These are phyloP conservation scores for Neodiprion fabricii DNA, from an alignment of 1,140 invertebrate genomes.

Conservation along the genomic window DNA sequence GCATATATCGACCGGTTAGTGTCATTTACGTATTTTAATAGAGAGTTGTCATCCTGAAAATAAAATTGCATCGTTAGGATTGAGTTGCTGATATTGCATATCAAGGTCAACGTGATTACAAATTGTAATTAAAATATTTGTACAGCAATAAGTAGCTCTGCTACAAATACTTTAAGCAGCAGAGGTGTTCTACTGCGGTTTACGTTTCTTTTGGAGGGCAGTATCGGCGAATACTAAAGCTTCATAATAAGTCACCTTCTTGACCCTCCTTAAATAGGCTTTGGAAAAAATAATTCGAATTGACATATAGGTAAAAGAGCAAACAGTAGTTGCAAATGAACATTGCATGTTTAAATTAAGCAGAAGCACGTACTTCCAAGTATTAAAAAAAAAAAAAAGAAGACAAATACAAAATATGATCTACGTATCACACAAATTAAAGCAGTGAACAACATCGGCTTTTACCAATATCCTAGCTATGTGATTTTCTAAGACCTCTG, in stretches of 20 bases:
- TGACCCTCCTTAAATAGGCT: slow-evolving; percentile 44
- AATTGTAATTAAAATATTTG: slow-evolving; percentile 28
- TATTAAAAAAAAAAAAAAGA: not conserved
- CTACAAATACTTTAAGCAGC: slow-evolving; percentile 47
- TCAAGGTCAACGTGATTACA: not conserved
- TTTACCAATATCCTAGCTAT: slow-evolving; percentile 70
- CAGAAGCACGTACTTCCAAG: too few relatives aligned
- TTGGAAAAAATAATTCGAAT: slow-evolving; percentile 12
- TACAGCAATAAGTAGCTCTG: slow-evolving; percentile 55
- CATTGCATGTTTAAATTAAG: slow-evolving; percentile 18
- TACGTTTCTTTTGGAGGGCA: slow-evolving; percentile 47
- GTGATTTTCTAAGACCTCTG: slow-evolving; percentile 72
- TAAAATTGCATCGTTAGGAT: slow-evolving; percentile 17
- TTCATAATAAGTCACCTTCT: slow-evolving; percentile 50
- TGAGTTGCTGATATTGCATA: not conserved
- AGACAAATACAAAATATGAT: not conserved
- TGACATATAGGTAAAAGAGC: slow-evolving; percentile 15
- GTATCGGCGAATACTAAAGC: slow-evolving; percentile 53
- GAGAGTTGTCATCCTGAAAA: slow-evolving; percentile 66
- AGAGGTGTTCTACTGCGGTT: slow-evolving; percentile 55
- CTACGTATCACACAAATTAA: slow-evolving; percentile 2
- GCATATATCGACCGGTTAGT: slow-evolving; percentile 65
- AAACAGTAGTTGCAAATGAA: slow-evolving; percentile 17
- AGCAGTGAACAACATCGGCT: slow-evolving; percentile 23
- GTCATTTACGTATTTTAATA: slow-evolving; percentile 65